These are phyloP conservation scores for Himalopsyche japonica DNA, from an alignment of 2,888 invertebrate species.

Conservation along the genomic window DNA sequence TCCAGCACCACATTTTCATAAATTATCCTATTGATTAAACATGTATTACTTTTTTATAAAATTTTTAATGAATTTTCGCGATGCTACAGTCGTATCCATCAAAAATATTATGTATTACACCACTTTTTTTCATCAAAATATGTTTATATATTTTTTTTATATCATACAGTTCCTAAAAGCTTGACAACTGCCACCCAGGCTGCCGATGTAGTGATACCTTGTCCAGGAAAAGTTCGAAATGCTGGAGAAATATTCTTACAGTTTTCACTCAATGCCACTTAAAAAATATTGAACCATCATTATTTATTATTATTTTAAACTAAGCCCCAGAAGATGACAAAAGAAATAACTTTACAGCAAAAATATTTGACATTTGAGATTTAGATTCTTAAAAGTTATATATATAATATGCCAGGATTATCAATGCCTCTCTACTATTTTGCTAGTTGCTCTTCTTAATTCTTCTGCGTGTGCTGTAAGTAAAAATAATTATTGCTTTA, in stretches of 20 bases:
- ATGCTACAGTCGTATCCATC: no score
- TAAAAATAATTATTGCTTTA: not conserved
- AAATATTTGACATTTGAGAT: not conserved
- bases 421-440: not conserved
- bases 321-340: not conserved
- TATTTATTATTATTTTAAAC: not conserved
- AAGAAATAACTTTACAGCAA: not conserved
- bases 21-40: not conserved
- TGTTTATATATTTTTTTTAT: slow-evolving; percentile 7
- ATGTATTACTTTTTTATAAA: not conserved
- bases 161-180: slow-evolving; percentile 42
- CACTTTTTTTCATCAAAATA: not conserved
- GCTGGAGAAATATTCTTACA: slow-evolving; percentile 49
- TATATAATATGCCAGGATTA: not conserved
- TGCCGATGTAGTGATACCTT: slow-evolving; percentile 52
- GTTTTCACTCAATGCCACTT: slow-evolving; percentile 44
- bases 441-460: not conserved
- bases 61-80: no score
- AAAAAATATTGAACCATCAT: not conserved
- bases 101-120: no score
- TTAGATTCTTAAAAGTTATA: not conserved
- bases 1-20: not conserved
- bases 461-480: not conserved
- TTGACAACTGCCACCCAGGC: slow-evolving; percentile 44
- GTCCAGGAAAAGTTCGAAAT: slow-evolving; percentile 54